phyloP scores from a whole-genome alignment of 2,113 vertebrate genomes.

The Chrysemys picta region DNA sequence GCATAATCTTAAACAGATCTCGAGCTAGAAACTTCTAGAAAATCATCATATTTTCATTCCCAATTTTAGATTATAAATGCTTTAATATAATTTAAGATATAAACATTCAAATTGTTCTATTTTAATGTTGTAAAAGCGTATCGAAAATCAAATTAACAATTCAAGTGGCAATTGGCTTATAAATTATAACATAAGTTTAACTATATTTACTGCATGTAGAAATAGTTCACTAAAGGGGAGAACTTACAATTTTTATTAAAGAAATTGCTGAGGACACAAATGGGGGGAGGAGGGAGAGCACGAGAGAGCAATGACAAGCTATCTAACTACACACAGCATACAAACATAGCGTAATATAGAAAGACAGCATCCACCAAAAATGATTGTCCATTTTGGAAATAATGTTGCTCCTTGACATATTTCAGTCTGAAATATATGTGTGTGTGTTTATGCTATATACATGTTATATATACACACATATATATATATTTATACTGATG shows the following conservation, averaged over 20 bases:
- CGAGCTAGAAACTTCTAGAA: constrained; percentile 13
- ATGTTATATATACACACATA: not conserved
- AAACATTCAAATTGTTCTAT: not conserved
- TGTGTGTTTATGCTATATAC: not conserved
- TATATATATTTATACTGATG: not conserved
- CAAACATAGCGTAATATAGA: not conserved
- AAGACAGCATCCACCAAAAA: not conserved
- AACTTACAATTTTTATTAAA: not conserved
- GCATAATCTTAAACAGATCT: constrained; percentile 27
- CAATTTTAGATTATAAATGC: not conserved
- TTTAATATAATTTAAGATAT: not conserved
- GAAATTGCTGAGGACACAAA: not conserved
- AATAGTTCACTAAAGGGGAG: not conserved
- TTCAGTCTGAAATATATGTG: not conserved
- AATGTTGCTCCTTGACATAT: not conserved
- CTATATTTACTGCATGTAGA: not conserved
- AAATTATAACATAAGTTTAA: not conserved
- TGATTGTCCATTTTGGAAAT: not conserved
- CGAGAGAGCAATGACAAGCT: not conserved
- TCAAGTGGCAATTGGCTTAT: not conserved
- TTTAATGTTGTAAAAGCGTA: not conserved
- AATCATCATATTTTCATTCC: not conserved
- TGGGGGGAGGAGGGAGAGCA: not conserved
- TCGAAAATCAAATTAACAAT: not conserved
- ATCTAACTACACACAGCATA: not conserved